Evolutionary conservation across 2,113 vertebrate genomes (phyloP), one percentile per base, ranked within the genome.

Genomic region (Hemibagrus wyckioides): DNA sequence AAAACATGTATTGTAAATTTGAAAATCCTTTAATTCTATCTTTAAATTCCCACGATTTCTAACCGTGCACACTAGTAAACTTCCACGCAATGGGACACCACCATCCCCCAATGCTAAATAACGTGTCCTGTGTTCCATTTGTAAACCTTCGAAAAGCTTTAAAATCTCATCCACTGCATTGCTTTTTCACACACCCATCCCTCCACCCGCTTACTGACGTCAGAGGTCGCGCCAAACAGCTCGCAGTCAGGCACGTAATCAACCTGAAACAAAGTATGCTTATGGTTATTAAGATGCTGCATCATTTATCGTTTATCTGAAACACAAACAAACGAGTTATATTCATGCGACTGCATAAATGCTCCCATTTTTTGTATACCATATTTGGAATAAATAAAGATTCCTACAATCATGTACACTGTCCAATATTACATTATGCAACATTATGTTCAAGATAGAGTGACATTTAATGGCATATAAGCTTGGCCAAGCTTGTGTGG

Each of bases 101-200:
- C 59, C 44, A 5, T n/a, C n/a, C 3, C 33, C 17, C 6, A 23
- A 21, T 39, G 10, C 67, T 71, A 39, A 39, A 19, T 23, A 36
- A 15, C 15, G 17, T 19, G 8, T 39, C 17, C 36, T 23, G 36
- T 39, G 30, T 69, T 69, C 28, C 28, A 67, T 36, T 67, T 36
- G n/a, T 30, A 67, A 67, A 30, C 4, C 63, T 67, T 67, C 33
- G 33, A 11, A 69, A 36, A 41, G 9, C 21, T 44, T 39, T 9
- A 57, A 39, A 21, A 30, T 7, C 13, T 54, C 0, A 50, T 13
- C 69, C 23, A n/a, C 52, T 48, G 36, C 10, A 59, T 59, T 48
- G 57, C 59, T 83, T 8, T 83, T 41, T 83, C 81, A 67, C 81
- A 83, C 23, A 83, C 39, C 81, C 81, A 83, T 50, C 81, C 81